Conservation (phyloP, 2,797 vertebrate species). For the Acridotheres tristis region DNA sequence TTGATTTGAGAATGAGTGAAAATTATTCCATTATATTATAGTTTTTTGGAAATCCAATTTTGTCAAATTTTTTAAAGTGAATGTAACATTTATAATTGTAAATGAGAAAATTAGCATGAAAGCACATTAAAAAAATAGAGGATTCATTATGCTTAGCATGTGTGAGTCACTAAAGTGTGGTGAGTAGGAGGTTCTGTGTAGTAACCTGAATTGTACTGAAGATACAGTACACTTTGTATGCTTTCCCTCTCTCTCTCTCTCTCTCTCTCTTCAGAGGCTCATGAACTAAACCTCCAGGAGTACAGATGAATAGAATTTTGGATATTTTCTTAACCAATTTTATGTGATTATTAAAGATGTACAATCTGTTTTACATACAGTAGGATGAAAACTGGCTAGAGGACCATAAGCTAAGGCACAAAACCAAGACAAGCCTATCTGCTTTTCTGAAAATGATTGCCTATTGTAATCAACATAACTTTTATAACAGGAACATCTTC, state of each 20-base stretch:
- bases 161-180: background rate
- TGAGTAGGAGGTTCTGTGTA: constrained; percentile 53
- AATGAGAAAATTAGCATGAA: constrained; percentile 35
- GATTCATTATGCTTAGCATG: background rate
- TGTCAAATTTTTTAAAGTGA: background rate
- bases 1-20: background rate
- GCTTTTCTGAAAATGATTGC: constrained; percentile 5
- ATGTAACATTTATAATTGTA: constrained; percentile 27
- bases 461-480: background rate
- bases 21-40: background rate
- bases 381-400: background rate
- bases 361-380: background rate
- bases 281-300: background rate
- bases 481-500: background rate
- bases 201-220: constrained; percentile 20
- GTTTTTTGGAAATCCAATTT: background rate
- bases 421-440: background rate
- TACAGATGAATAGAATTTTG: background rate
- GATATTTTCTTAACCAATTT: background rate
- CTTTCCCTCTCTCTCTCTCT: background rate
- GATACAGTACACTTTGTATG: constrained; percentile 14
- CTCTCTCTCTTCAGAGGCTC: background rate
- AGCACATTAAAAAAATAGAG: background rate
- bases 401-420: background rate
- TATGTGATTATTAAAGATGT: background rate